Evolutionary conservation across 2,113 vertebrate species (phyloP), one percentile per base, ranked within the genome.

Genomic region (Hepsetus odoe): DNA sequence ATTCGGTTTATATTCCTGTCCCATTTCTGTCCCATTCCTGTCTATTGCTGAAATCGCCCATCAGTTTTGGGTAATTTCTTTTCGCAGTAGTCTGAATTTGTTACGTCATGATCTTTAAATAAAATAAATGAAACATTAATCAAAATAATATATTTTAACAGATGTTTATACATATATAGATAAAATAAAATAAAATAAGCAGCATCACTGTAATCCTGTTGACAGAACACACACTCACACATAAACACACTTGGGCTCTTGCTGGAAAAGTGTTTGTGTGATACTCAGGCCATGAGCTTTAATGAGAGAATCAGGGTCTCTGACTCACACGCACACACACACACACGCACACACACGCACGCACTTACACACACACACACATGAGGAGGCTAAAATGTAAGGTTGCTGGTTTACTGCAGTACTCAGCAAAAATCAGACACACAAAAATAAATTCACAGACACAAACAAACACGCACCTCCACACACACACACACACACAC

Each of bases 271-370:
- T 80, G 66, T 70, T 73, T 58, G 22, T 44, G 44, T 71, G 44
- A 70, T 49, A 24, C 16, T 79, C 30, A 40, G 38, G 71, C 46
- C 26, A 64, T 76, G 40, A 44, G 58, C 72, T 76, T 33, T 81
- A 40, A 76, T 65, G 44, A 62, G 42, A 44, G 42, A 11, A 44
- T 44, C 65, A 42, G 24, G 18, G 13, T 9, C n/a, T 42, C 64
- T 40, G 28, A 28, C 28, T 33, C 13, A 13, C 62, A 4, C 14
- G 20, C 62, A 28, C 11, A 65, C 0, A 65, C 28, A 65, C 62
- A 28, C 30, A n/a, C 28, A 62, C 59, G 28, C 59, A 62, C 59
- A 28, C 24, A 62, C 24, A 65, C 64, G 55, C 30, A 24, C 35
- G 14, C 49, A 58, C 26, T 22, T 4, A 40, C 32, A 33, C 1